Conservation (phyloP, 2,113 vertebrate species). For the Plestiodon gilberti region DNA sequence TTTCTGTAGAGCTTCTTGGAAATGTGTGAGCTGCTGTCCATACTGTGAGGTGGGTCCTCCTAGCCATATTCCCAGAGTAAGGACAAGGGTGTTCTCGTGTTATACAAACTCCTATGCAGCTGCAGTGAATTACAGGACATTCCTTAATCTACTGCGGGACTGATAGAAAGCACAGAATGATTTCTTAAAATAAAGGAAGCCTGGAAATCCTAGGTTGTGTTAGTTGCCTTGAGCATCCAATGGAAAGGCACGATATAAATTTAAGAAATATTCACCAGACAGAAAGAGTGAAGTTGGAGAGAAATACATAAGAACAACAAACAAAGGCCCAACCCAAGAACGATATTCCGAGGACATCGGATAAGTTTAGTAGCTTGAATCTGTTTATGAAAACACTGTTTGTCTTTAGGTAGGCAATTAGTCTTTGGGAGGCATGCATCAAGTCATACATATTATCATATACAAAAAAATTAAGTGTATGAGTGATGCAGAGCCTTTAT, state of each 20-base stretch:
- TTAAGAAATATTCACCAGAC: not conserved
- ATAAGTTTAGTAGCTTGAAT: not conserved
- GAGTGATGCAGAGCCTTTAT: not conserved
- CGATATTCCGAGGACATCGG: not conserved
- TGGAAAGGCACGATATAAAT: not conserved
- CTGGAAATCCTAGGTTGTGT: not conserved
- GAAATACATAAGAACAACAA: not conserved
- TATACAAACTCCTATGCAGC: not conserved
- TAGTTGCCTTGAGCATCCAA: not conserved
- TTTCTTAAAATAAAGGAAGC: not conserved
- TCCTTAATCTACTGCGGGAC: not conserved
- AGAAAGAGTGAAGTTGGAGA: not conserved
- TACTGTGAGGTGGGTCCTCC: not conserved
- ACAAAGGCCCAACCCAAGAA: not conserved
- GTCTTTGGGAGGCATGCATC: not conserved
- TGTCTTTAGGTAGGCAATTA: not conserved
- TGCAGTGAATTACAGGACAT: not conserved
- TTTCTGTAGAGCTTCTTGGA: not conserved
- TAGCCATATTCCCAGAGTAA: not conserved
- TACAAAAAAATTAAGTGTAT: not conserved
- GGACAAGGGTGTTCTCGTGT: not conserved
- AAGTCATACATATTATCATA: not conserved
- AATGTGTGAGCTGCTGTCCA: not conserved
- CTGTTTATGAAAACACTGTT: slow-evolving; percentile 5
- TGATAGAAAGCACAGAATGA: not conserved